Base-by-base conservation (phyloP, 2,113 vertebrate genomes). In the Silurus glanis region DNA sequence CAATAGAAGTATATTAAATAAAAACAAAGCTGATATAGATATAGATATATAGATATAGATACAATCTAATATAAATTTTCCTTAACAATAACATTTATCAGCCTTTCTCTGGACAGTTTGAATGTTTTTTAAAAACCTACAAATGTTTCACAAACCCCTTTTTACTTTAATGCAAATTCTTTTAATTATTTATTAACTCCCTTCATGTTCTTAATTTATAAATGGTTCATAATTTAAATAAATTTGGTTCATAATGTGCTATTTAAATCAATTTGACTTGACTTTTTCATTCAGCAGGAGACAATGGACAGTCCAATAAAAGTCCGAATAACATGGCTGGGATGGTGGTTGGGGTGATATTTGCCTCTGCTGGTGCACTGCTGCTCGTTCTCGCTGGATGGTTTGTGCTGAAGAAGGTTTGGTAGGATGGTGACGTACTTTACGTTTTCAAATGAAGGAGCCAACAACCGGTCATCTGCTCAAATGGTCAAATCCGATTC, bases 321-420 rank as follows among this genome's bases (percentile, higher is more conserved):
- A 28, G 83, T 8, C 85, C 82, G 0, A 75, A 85, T 16, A 66
- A 92, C 4, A 45, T 91, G 85, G 82, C 91, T 0, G 91, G 91
- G 28, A 90, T 93, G 80, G 91, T 88, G 76, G 90, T 93, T 12
- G 87, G 91, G 2, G 76, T 92, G 8, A 91, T 94, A 66, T 91
- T 95, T 19, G 93, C 92, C 47, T 91, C 91, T 0, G 92, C 91
- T 6, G 92, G 90, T 23, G 90, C 88, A 19, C 88, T 75, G 53
- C 2, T 92, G 51, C 79, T 94, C 71, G 90, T 93, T 49, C 85
- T 94, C 47, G 93, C 89, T 25, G 89, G 90, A 83, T 95, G 95
- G 92, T 93, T 94, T 14, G 49, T 85, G 55, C 37, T 95, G 58
- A 95, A 93, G 91, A 94, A 90, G 85, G 90, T 87, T 88, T 89